Percentiles rank a stretch among this genome's conserved stretches.
These are phyloP conservation scores for Scaptodrosophila lebanonensis DNA, from an alignment of 1,140 invertebrate species.

Conservation along the genomic window DNA sequence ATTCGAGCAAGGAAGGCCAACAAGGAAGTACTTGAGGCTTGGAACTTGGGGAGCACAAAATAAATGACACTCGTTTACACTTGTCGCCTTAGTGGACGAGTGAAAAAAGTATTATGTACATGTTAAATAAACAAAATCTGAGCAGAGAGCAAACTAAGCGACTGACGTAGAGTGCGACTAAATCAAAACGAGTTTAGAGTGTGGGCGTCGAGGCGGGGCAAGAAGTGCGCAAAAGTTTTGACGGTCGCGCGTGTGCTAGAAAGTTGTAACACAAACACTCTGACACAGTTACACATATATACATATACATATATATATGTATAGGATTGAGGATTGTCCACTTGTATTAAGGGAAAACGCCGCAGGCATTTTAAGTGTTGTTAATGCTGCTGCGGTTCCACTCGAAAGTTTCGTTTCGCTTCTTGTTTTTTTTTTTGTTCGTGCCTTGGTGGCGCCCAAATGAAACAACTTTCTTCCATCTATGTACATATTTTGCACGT, in stretches of 20 bases:
- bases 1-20: constrained; percentile 18
- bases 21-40: constrained; percentile 12
- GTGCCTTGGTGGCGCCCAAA: too few relatives aligned
- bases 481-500: not conserved
- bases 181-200: constrained; percentile 57
- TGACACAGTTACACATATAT: constrained; percentile 10
- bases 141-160: constrained; percentile 44
- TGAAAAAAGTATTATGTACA: constrained; percentile 20
- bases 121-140: constrained; percentile 49
- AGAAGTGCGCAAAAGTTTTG: constrained; percentile 43
- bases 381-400: constrained; percentile 58
- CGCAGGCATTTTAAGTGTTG: constrained; percentile 73
- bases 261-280: constrained; percentile 24
- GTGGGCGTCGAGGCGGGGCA: too few relatives aligned
- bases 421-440: too few relatives aligned
- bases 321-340: constrained; percentile 52
- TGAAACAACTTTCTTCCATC: constrained; percentile 61
- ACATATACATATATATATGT: constrained; percentile 17
- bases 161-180: constrained; percentile 20
- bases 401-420: constrained; percentile 53
- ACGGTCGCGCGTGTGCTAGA: constrained; percentile 25
- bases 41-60: constrained; percentile 31
- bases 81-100: constrained; percentile 34
- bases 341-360: constrained; percentile 71
- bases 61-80: constrained; percentile 66